These are phyloP conservation scores for Cyanoderma ruficeps DNA, from an alignment of 2,113 vertebrate species.

Conservation along the genomic window DNA sequence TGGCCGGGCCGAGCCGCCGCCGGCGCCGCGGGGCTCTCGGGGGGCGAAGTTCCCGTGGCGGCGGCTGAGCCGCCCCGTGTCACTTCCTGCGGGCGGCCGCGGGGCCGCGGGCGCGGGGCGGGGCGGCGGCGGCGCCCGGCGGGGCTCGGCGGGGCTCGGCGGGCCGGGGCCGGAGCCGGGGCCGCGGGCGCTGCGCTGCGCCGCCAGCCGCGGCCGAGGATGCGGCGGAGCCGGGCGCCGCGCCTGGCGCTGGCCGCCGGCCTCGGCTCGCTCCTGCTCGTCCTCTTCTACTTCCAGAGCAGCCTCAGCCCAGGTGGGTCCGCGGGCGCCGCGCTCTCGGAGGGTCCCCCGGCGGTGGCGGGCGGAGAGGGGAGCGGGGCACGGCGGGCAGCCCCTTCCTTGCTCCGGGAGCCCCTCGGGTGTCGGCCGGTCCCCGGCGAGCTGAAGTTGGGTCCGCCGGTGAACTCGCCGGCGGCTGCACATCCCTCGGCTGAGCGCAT, in stretches of 20 bases:
- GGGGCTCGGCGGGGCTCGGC: too few species aligned
- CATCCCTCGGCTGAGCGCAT: background rate
- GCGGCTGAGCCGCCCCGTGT: too few species aligned
- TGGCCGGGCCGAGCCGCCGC: background rate
- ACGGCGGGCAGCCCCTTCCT: background rate
- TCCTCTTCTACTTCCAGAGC: constrained; percentile 80
- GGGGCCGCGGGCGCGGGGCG: too few species aligned
- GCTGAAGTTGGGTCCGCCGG: background rate
- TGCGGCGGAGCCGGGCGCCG: constrained; percentile 76
- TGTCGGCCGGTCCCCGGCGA: background rate
- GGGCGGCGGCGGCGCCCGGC: too few species aligned
- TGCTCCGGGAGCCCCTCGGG: accelerated
- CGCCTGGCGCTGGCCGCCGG: constrained; percentile 75
- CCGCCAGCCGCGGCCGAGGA: constrained; percentile 34
- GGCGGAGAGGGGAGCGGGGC: background rate
- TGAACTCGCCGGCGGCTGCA: background rate
- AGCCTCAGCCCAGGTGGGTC: constrained; percentile 81
- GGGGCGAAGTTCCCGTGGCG: too few species aligned
- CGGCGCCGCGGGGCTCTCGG: constrained; percentile 42
- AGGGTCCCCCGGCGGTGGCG: background rate
- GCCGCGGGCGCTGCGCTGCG: too few species aligned
- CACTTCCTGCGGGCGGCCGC: too few species aligned
- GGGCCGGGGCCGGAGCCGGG: too few species aligned
- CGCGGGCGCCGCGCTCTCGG: background rate
- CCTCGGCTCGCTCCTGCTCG: constrained; percentile 81